Conservation (phyloP, 2,888 invertebrate genomes). For the Polia nebulosa region DNA sequence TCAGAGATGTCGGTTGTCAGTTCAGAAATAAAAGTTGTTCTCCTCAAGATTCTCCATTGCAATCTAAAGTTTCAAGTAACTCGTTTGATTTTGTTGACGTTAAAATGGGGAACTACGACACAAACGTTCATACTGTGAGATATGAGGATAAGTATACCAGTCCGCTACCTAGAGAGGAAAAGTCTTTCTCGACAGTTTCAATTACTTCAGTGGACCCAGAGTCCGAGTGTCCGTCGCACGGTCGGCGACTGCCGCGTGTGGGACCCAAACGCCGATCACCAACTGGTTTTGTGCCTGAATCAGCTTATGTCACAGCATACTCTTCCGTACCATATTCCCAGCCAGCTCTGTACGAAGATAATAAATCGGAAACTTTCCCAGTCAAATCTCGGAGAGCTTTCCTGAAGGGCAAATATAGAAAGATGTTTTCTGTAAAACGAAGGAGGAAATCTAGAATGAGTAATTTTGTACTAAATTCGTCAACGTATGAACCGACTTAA, state of each 20-base stretch:
- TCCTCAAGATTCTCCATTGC: constrained; percentile 69
- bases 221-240: constrained; percentile 75
- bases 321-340: constrained; percentile 51
- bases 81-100: constrained; percentile 73
- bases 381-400: constrained; percentile 74
- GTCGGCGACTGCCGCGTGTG: constrained; percentile 54
- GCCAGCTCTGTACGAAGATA: constrained; percentile 25
- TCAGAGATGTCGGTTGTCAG: constrained; percentile 87
- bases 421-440: constrained; percentile 75
- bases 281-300: constrained; percentile 72
- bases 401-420: constrained; percentile 77
- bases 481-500: constrained; percentile 19
- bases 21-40: constrained; percentile 75
- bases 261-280: constrained; percentile 47
- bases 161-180: constrained; percentile 70
- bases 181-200: constrained; percentile 71
- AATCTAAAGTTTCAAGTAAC: constrained; percentile 75
- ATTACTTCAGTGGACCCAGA: constrained; percentile 74
- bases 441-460: constrained; percentile 70
- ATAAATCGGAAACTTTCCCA: constrained; percentile 58
- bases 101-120: constrained; percentile 73
- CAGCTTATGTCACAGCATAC: constrained; percentile 72
- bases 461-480: constrained; percentile 45
- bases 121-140: constrained; percentile 76
- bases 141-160: constrained; percentile 81